A percentile compares a stretch with the other conserved stretches of the same genome.
Conservation (phyloP, 2,797 vertebrate genomes). For the Xiphophorus birchmanni region DNA sequence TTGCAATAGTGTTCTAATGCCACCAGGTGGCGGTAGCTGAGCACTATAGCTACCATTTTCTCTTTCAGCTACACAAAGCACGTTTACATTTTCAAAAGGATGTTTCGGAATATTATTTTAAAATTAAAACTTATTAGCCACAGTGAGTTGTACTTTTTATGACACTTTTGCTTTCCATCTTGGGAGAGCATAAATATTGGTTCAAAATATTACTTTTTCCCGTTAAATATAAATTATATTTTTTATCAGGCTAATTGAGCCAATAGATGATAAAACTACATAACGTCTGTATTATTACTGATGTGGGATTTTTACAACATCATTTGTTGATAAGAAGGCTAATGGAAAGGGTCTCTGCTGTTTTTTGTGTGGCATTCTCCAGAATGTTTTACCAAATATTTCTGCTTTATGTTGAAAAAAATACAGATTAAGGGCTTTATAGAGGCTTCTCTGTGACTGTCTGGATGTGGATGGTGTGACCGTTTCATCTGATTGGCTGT, state of each 20-base stretch:
- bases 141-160: not conserved
- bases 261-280: not conserved
- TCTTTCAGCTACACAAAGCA: not conserved
- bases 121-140: not conserved
- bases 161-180: not conserved
- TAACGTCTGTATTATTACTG: not conserved
- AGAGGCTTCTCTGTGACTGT: not conserved
- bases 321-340: not conserved
- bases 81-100: not conserved
- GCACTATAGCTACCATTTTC: not conserved
- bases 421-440: not conserved
- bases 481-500: not conserved
- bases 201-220: not conserved
- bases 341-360: not conserved
- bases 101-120: not conserved
- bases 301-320: not conserved
- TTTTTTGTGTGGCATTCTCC: not conserved
- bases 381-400: not conserved
- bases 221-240: not conserved
- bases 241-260: not conserved
- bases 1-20: not conserved
- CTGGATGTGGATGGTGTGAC: not conserved
- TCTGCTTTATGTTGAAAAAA: not conserved
- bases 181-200: not conserved
- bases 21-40: conserved; percentile 4